A percentile compares a stretch with the other conserved stretches of the same genome.
Conservation (phyloP, 30 jellyfish, hydroid and myxozoan species). For the Aurelia aurita complex sp. Pacific region DNA sequence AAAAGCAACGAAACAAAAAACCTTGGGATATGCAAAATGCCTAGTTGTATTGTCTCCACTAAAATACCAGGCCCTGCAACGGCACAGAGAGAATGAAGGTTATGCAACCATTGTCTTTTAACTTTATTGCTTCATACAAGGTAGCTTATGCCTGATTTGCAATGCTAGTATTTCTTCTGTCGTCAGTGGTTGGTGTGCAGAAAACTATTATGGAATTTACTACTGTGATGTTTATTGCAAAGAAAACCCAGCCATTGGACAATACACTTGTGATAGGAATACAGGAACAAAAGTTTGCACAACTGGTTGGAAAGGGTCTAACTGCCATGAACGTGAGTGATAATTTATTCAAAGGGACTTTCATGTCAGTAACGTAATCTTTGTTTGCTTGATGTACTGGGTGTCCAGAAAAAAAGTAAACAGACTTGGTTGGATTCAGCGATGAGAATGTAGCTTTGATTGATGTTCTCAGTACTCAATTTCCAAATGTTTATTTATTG, state of each 20-base stretch:
- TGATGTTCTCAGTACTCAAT: no score
- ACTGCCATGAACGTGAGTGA: slow-evolving; percentile 70
- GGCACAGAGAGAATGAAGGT: no score
- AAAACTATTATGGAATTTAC: slow-evolving; percentile 32
- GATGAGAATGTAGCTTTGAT: no score
- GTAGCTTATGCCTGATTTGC: neutral
- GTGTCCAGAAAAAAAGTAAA: no score
- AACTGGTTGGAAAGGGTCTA: slow-evolving; percentile 76
- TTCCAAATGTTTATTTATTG: no score
- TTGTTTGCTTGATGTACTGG: no score
- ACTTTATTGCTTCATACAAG: neutral
- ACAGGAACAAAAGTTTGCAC: slow-evolving; percentile 71
- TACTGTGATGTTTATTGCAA: slow-evolving; percentile 60
- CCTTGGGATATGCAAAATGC: no score
- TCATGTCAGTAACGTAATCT: neutral
- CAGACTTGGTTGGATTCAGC: no score
- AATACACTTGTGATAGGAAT: slow-evolving; percentile 47
- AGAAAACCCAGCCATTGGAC: slow-evolving; percentile 55
- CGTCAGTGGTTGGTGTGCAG: slow-evolving; percentile 63
- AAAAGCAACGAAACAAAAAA: no score
- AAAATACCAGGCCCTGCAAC: no score
- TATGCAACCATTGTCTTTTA: neutral
- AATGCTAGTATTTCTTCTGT: neutral
- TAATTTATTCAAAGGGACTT: neutral
- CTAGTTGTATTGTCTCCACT: no score